A percentile compares a stretch with the other conserved stretches of the same genome.
phyloP scores from a whole-genome alignment of 2,888 invertebrate species.

The Sicus ferrugineus region DNA sequence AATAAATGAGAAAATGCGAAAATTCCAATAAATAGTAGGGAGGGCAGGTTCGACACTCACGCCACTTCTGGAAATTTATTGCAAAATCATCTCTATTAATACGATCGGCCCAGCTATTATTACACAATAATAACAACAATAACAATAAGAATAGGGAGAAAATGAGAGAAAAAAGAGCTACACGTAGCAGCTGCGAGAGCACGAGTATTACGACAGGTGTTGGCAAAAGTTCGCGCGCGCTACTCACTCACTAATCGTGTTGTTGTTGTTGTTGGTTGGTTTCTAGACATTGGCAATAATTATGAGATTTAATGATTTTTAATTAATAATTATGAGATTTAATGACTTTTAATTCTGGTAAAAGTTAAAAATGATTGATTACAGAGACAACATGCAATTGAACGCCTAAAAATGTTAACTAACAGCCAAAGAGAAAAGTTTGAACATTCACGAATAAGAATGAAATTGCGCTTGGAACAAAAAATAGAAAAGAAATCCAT shows the following conservation, averaged over 20 bases:
- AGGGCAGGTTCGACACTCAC: not conserved
- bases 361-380: no score
- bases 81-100: constrained; percentile 6
- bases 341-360: no score
- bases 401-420: no score
- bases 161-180: not conserved
- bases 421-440: not conserved
- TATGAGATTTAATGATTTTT: not conserved
- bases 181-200: not conserved
- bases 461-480: no score
- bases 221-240: no score
- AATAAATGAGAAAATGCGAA: not conserved
- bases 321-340: no score
- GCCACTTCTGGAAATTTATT: not conserved
- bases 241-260: no score
- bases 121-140: not conserved
- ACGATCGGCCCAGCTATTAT: not conserved
- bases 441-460: no score
- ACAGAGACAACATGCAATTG: no score
- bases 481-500: no score
- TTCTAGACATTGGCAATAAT: not conserved
- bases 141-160: not conserved
- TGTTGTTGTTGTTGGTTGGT: not conserved
- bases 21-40: not conserved
- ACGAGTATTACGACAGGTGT: not conserved